phyloP scores from a whole-genome alignment of 2,113 vertebrate species.

The Polypterus senegalus region DNA sequence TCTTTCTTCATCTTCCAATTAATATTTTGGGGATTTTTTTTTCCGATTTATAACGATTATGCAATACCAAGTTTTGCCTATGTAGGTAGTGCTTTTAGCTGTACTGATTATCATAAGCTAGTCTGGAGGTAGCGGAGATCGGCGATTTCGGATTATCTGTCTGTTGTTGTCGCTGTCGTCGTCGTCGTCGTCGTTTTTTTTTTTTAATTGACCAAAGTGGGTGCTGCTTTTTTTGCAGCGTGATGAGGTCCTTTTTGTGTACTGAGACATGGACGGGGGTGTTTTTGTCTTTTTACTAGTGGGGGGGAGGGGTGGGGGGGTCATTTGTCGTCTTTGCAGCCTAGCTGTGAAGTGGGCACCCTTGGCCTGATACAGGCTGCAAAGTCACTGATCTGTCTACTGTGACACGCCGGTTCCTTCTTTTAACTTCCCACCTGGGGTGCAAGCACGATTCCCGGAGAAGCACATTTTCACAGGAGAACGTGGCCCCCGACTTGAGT shows the following conservation, averaged over 20 bases:
- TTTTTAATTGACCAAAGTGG: slow-evolving; percentile 96
- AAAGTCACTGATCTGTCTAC: slow-evolving; percentile 89
- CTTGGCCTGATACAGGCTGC: slow-evolving; percentile 73
- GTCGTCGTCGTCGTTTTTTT: slow-evolving; percentile 34
- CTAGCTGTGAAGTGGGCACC: slow-evolving; percentile 69
- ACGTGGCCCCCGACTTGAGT: slow-evolving; percentile 77
- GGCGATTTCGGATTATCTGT: slow-evolving; percentile 73
- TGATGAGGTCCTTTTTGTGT: slow-evolving; percentile 87
- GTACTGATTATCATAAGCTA: slow-evolving; percentile 97
- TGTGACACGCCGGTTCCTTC: slow-evolving; percentile 68
- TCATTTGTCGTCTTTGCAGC: slow-evolving; percentile 52
- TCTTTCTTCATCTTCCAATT: slow-evolving; percentile 95
- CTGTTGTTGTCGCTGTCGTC: slow-evolving; percentile 59
- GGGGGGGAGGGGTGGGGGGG: slow-evolving; percentile 50
- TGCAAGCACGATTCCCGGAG: slow-evolving; percentile 70
- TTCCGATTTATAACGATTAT: slow-evolving; percentile 98
- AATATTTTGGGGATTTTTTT: slow-evolving; percentile 82
- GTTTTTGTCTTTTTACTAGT: slow-evolving; percentile 57
- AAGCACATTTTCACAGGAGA: slow-evolving; percentile 56
- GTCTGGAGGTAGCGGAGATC: slow-evolving; percentile 79
- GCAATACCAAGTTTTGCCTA: slow-evolving; percentile 99
- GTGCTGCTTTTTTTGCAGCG: slow-evolving; percentile 97
- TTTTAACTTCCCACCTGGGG: slow-evolving; percentile 72
- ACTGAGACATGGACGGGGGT: slow-evolving; percentile 69
- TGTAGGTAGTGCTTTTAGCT: slow-evolving; percentile 99